Base-by-base conservation (phyloP, 2,888 invertebrate species). In the Sisyra terminalis region DNA sequence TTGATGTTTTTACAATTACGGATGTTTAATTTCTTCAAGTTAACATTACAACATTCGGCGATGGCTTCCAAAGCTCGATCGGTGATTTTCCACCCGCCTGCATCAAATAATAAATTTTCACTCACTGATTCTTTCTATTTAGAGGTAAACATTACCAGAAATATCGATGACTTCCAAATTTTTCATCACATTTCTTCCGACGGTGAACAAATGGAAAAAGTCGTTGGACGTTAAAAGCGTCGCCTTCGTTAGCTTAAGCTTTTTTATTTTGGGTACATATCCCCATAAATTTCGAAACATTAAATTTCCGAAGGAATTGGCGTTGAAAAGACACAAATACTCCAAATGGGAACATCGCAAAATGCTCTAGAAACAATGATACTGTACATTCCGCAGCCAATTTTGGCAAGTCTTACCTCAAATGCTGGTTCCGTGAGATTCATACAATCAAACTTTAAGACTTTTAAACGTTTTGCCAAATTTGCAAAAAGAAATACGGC, bases 31-130 rank as follows among this genome's bases (percentile, higher is more conserved):
- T 40, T 40, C 2, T 29, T 14, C 29, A 40, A 40, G 13, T 40
- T 40, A 4, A n/a, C 9, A n/a, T 17, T 31, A 16, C 40, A 40
- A 16, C 40, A 40, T 29, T 40, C 17, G 14, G 29, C 29, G 17
- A 40, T 40, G 9, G 30, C 16, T 13, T 40, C 29, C 15, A 40
- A 31, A 14, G 30, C 40, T 30, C 31, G 9, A 6, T 40, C 40
- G 6, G 29, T 40, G 29, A 40, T 10, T 40, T 40, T 40, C 40
- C 40, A 40, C 13, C 40, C 13, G 6, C 40, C 40, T 40, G 31
- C 14, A 30, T 10, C 10, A 17, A 38, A 38, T 17, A 38, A 38
- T 3, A 29, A 14, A 14, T 6, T 36, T 4, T 13, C 10, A n/a
- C 13, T 32, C 3, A 11, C 3, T 11, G 32, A 32, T 4, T 11